A percentile compares a stretch with the other conserved stretches of the same genome.
phyloP scores from a whole-genome alignment of 2,113 vertebrate genomes.

The Hemiprocne comata region DNA sequence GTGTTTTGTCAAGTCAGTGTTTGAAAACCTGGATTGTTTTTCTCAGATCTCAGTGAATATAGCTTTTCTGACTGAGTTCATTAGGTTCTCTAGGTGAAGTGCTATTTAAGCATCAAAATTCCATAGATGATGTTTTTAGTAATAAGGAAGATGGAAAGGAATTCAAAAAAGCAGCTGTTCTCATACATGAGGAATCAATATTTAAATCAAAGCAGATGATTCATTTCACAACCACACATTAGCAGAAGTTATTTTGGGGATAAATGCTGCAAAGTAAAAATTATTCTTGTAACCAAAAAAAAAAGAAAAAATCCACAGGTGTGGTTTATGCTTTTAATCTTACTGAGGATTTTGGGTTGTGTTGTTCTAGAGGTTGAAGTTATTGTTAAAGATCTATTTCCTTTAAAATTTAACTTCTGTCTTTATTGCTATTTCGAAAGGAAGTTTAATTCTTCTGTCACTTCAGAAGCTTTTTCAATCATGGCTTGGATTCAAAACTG shows the following conservation, averaged over 20 bases:
- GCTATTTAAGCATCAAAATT: constrained; percentile 7
- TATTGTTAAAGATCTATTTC: not conserved
- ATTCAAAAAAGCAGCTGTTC: constrained; percentile 41
- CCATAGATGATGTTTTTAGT: not conserved
- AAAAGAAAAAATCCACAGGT: not conserved
- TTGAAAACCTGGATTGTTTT: constrained; percentile 9
- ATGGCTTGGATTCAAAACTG: not conserved
- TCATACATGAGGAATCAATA: constrained; percentile 27
- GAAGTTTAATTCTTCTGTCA: not conserved
- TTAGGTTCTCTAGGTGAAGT: constrained; percentile 9
- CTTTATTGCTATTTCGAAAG: not conserved
- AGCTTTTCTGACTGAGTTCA: not conserved
- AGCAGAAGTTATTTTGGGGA: constrained; percentile 11
- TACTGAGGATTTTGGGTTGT: not conserved
- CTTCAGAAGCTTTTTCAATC: not conserved
- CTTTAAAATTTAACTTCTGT: not conserved
- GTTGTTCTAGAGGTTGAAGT: not conserved
- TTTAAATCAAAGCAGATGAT: constrained; percentile 51
- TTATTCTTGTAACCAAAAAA: not conserved
- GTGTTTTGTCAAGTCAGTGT: not conserved
- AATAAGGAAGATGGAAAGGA: constrained; percentile 3
- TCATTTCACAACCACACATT: not conserved
- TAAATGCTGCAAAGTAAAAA: not conserved
- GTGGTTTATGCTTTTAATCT: not conserved
- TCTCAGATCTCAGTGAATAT: not conserved